Evolutionary conservation across 2,888 invertebrate species (phyloP).

Genomic region (Sinodicranocentrus sp.): DNA sequence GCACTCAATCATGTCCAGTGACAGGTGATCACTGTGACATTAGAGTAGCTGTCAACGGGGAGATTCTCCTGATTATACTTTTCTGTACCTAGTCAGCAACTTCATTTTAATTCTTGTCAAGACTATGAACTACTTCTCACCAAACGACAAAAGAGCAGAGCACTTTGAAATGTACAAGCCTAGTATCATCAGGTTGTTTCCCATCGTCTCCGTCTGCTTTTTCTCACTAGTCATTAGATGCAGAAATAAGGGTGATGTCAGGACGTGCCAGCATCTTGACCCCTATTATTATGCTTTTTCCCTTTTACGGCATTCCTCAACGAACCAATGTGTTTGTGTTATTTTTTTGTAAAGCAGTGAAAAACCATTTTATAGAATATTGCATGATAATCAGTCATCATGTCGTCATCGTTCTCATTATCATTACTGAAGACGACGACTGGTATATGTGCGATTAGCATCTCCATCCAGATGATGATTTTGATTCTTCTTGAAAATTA

Average conservation of each 20-base stretch:
- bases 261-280: slow-evolving; percentile 8
- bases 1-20: slow-evolving; percentile 22
- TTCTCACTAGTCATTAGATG: neutral
- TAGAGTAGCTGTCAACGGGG: slow-evolving; percentile 24
- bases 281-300: slow-evolving; percentile 38
- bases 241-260: slow-evolving; percentile 40
- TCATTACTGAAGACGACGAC: slow-evolving; percentile 36
- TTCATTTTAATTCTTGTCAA: too few species aligned
- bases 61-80: neutral
- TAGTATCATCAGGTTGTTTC: neutral
- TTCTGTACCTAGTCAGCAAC: too few species aligned
- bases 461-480: slow-evolving; percentile 10
- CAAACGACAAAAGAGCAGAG: neutral
- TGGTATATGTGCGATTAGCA: slow-evolving; percentile 35
- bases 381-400: slow-evolving; percentile 63
- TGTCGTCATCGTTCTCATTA: slow-evolving; percentile 47
- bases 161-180: neutral
- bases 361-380: slow-evolving; percentile 34
- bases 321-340: neutral
- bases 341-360: neutral
- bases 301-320: slow-evolving; percentile 52
- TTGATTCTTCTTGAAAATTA: slow-evolving; percentile 27
- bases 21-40: slow-evolving; percentile 42
- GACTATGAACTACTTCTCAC: too few species aligned
- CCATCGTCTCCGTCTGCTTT: neutral